A percentile compares a stretch with the other conserved stretches of the same genome.
phyloP scores from a whole-genome alignment of 2,113 vertebrate species.

The Epinephelus fuscoguttatus region DNA sequence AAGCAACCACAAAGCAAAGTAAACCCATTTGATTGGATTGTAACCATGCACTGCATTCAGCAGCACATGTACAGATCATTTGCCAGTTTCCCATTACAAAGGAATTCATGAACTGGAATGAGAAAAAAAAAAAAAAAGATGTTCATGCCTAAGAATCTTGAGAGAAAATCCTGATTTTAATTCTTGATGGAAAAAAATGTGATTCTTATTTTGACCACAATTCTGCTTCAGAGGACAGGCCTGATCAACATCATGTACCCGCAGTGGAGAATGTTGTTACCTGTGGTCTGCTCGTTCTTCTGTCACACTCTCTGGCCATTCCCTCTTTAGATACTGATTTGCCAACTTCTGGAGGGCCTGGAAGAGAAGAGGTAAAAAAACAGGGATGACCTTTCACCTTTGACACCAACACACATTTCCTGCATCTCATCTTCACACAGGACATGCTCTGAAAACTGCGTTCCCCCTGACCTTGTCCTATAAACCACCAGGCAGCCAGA shows the following conservation, averaged over 20 bases:
- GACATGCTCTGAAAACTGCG: not conserved
- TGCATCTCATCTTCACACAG: slow-evolving; percentile 45
- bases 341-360: slow-evolving; percentile 96
- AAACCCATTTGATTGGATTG: too few species aligned
- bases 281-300: slow-evolving; percentile 91
- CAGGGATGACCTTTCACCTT: slow-evolving; percentile 40
- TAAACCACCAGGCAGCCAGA: slow-evolving; percentile 37
- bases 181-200: not conserved
- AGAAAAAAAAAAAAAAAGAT: too few species aligned
- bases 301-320: slow-evolving; percentile 90
- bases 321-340: slow-evolving; percentile 95
- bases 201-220: not conserved
- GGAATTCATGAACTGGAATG: too few species aligned
- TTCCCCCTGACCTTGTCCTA: slow-evolving; percentile 42
- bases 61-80: too few species aligned
- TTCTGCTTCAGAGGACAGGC: not conserved
- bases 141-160: not conserved
- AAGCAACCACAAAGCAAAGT: too few species aligned
- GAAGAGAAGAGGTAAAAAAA: slow-evolving; percentile 38
- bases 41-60: too few species aligned
- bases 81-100: too few species aligned
- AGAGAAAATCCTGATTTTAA: not conserved
- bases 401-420: slow-evolving; percentile 43
- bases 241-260: not conserved
- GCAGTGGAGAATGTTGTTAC: slow-evolving; percentile 70